Base-by-base conservation (phyloP, 2,113 vertebrate species). In the Caretta caretta region DNA sequence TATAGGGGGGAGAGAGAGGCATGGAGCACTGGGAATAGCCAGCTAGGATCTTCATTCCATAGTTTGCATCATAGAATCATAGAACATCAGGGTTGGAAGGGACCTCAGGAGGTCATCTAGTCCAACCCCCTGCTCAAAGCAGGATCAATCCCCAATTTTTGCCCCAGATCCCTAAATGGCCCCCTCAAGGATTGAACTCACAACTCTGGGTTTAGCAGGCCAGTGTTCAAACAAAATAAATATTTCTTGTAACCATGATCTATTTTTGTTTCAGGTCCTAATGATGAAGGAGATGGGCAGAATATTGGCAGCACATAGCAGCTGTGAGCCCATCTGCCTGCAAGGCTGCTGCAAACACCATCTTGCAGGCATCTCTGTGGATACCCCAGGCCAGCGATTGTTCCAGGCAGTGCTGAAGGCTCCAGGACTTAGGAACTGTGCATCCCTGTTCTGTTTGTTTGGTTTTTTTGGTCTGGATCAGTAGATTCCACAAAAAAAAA, bases 231-330 rank as follows among this genome's bases (percentile, higher is more conserved):
- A 42, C 42, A 25, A 93, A 78, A n/a, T n/a, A 51, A 29, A 2
- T 35, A 50, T 1, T 89, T 90, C 38, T 38, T 50, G 3, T 90
- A 42, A 97, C 92, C 16, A 10, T 86, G 57, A 48, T 88, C 0
- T 78, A 85, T 83, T 62, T 89, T 86, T 96, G 56, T 95, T 96
- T 90, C 98, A 99, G 99, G 99, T 96, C 96, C 99, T 78, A 98
- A 98, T 59, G 99, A 99, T 46, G 99, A 98, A 97, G 99, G 98
- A 78, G 99, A 99, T 2, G 98, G 98, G 97, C 99, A 99, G 97
- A 98, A 98, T 0, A 89, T 98, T 22, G 99, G 99, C 97, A 99
- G 99, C 98, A 99, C 99, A 99, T 99, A 99, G 99, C 99, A 96
- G 97, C 97, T 92, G 80, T 96, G 94, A 96, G 96, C 90, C 35